A percentile compares a stretch with the other conserved stretches of the same genome.
Conservation (phyloP, 1,140 invertebrate species). For the Drosophila nikananu region DNA sequence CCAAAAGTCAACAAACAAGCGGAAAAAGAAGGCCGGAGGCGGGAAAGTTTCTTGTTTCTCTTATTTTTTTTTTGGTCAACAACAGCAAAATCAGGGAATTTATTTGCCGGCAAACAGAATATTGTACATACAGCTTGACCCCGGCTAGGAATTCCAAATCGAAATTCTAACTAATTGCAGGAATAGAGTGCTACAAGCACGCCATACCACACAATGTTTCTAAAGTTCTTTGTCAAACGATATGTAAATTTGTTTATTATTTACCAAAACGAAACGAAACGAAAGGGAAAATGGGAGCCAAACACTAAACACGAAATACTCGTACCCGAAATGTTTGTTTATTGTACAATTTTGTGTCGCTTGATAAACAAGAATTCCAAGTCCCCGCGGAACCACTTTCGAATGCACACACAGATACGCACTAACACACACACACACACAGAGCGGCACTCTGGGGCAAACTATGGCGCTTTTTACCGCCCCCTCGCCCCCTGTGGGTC, state of each 20-base stretch:
- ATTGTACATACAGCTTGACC: slow-evolving; percentile 1
- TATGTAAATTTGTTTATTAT: slow-evolving; percentile 83
- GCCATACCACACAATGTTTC: slow-evolving; percentile 68
- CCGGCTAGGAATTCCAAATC: slow-evolving; percentile 29
- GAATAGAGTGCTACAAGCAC: slow-evolving; percentile 7
- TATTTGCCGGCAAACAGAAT: slow-evolving; percentile 58
- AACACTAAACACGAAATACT: slow-evolving; percentile 60
- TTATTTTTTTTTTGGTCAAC: slow-evolving; percentile 18
- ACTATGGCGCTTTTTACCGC: slow-evolving; percentile 62
- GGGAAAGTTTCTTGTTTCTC: slow-evolving; percentile 18
- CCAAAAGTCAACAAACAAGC: slow-evolving; percentile 69
- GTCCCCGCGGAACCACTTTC: slow-evolving; percentile 69
- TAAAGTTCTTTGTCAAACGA: slow-evolving; percentile 71
- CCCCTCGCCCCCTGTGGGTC: slow-evolving; percentile 11
- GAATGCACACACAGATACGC: slow-evolving; percentile 53
- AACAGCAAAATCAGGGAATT: slow-evolving; percentile 45
- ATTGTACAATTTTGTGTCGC: slow-evolving; percentile 80
- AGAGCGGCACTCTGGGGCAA: slow-evolving; percentile 29
- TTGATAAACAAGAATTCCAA: slow-evolving; percentile 69
- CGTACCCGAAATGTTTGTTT: slow-evolving; percentile 76
- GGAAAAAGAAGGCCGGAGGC: slow-evolving; percentile 6
- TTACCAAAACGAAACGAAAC: slow-evolving; percentile 54
- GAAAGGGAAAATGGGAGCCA: slow-evolving; percentile 47
- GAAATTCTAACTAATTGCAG: slow-evolving; percentile 57
- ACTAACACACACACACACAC: slow-evolving; percentile 27